Evolutionary conservation across 1,140 invertebrate species (phyloP).

Genomic region (Aporrectodea caliginosa): DNA sequence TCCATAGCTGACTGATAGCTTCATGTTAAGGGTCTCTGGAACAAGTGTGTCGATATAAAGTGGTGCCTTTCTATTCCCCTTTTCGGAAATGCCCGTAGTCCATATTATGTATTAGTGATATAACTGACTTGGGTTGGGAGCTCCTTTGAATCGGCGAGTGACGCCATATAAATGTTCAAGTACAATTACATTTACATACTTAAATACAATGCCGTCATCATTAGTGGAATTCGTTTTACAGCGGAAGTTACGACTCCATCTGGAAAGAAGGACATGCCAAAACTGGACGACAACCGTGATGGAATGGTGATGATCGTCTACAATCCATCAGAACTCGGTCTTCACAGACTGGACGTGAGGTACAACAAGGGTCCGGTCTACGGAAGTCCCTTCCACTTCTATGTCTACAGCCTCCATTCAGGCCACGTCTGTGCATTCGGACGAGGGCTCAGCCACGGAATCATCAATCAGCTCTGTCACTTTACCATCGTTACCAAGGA

Average conservation of each 20-base stretch:
- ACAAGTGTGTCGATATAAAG: too few species aligned
- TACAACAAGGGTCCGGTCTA: conserved; percentile 93
- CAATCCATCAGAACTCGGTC: conserved; percentile 87
- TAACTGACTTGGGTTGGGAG: too few species aligned
- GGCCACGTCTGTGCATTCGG: conserved; percentile 95
- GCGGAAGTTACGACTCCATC: conserved; percentile 83
- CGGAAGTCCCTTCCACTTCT: conserved; percentile 97
- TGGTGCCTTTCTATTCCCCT: too few species aligned
- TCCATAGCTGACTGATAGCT: too few species aligned
- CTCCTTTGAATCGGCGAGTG: too few species aligned
- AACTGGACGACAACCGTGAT: conserved; percentile 91
- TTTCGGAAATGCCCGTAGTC: too few species aligned
- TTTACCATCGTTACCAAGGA: conserved; percentile 98
- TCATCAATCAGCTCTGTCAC: conserved; percentile 85
- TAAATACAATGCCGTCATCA: too few species aligned
- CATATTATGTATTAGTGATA: too few species aligned
- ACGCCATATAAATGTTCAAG: too few species aligned
- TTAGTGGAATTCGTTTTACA: conserved; percentile 40
- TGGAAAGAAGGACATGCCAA: conserved; percentile 69
- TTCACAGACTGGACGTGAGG: conserved; percentile 88
- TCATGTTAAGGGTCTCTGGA: too few species aligned
- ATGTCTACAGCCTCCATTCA: conserved; percentile 85
- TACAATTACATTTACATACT: too few species aligned
- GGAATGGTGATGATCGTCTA: conserved; percentile 93
- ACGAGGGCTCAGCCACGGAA: conserved; percentile 63